Evolutionary conservation across 2,888 invertebrate genomes (phyloP).

Genomic region (Onchidella celtica): DNA sequence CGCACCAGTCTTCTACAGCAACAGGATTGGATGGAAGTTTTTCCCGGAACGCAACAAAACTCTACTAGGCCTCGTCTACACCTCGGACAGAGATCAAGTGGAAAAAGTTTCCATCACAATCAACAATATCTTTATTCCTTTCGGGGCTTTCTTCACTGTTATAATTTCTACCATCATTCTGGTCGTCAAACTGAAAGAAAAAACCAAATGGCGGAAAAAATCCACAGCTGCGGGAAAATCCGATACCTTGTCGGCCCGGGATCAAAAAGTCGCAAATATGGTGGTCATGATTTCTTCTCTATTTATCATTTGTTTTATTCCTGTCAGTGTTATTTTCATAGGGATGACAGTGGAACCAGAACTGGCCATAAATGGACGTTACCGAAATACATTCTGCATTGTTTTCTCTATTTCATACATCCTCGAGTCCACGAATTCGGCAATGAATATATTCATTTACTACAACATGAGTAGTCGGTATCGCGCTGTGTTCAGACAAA

Average conservation of each 20-base stretch:
- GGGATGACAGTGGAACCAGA: conserved; percentile 13
- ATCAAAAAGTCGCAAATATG: conserved; percentile 11
- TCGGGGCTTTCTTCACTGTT: conserved; percentile 8
- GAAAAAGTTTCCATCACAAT: conserved; percentile 12
- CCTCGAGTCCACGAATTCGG: background rate
- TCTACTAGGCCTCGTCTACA: background rate
- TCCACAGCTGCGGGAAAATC: background rate
- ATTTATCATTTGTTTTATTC: conserved; percentile 17
- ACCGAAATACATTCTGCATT: conserved; percentile 19
- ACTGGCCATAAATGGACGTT: background rate
- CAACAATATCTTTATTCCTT: conserved; percentile 17
- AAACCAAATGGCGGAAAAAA: conserved; percentile 3
- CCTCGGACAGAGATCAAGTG: background rate
- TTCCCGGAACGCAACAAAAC: conserved; percentile 4
- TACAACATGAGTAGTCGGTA: background rate
- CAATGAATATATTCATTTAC: conserved; percentile 27
- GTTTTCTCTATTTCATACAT: background rate
- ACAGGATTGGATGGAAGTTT: background rate
- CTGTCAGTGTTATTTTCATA: conserved; percentile 1
- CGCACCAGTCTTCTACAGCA: conserved; percentile 14
- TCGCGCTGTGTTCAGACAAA: background rate
- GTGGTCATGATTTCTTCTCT: conserved; percentile 9
- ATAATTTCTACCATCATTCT: background rate
- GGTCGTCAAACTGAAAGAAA: background rate
- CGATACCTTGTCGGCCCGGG: background rate